These are phyloP conservation scores for Netelia melanura DNA, from an alignment of 2,888 invertebrate genomes.

Conservation along the genomic window DNA sequence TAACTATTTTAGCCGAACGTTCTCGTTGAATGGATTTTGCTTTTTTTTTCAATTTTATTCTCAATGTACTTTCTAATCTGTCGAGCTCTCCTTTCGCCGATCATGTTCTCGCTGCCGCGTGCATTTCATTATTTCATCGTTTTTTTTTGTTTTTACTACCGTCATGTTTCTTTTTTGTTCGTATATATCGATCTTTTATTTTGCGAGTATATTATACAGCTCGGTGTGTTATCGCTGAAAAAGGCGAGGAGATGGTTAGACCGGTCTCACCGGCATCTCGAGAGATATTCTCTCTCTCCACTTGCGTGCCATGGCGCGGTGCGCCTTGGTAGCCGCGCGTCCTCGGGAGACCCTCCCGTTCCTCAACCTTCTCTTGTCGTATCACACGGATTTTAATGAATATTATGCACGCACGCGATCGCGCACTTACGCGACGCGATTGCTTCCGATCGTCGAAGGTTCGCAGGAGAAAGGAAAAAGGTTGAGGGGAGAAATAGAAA, in stretches of 20 bases:
- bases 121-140: background rate
- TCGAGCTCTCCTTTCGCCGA: background rate
- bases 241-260: constrained; percentile 49
- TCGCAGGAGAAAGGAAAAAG: constrained; percentile 34
- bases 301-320: constrained; percentile 13
- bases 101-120: background rate
- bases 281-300: constrained; percentile 20
- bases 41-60: background rate
- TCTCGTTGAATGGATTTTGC: background rate
- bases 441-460: constrained; percentile 68
- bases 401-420: constrained; percentile 80
- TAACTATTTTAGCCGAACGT: too few species aligned
- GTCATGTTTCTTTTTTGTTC: constrained; percentile 5
- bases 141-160: constrained; percentile 19
- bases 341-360: background rate
- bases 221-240: constrained; percentile 53
- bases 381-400: constrained; percentile 77
- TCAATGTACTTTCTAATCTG: constrained; percentile 38
- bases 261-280: constrained; percentile 35
- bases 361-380: constrained; percentile 28
- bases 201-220: constrained; percentile 33
- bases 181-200: constrained; percentile 45
- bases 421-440: constrained; percentile 71
- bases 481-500: constrained; percentile 4
- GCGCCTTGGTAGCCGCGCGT: constrained; percentile 19